phyloP scores from a whole-genome alignment of 1,140 invertebrate species.

The Rhagoletis zephyria region DNA sequence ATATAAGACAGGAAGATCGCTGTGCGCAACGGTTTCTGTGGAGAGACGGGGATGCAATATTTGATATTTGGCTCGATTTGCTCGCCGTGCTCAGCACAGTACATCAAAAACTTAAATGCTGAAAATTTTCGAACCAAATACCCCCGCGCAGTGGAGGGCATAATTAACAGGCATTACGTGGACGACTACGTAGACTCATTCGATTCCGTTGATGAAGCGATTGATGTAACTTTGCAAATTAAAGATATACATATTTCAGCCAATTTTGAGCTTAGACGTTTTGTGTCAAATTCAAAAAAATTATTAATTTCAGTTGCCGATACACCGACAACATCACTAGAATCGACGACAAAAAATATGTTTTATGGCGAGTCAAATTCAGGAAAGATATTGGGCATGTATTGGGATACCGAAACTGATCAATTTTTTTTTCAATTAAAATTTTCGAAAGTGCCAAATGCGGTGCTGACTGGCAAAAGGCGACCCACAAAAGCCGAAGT shows the following conservation, averaged over 20 bases:
- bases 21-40: slow-evolving; percentile 58
- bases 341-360: background rate
- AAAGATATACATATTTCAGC: slow-evolving; percentile 61
- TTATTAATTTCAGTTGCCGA: background rate
- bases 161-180: slow-evolving; percentile 67
- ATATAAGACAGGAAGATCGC: slow-evolving; percentile 58
- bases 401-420: slow-evolving; percentile 11
- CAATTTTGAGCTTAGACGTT: slow-evolving; percentile 59
- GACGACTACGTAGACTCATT: slow-evolving; percentile 67
- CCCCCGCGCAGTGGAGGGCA: slow-evolving; percentile 62
- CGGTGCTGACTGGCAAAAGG: slow-evolving; percentile 45
- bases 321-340: too few species aligned
- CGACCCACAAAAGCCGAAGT: slow-evolving; percentile 63
- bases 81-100: slow-evolving; percentile 12
- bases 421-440: slow-evolving; percentile 56
- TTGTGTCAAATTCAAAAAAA: slow-evolving; percentile 50
- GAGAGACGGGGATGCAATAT: background rate
- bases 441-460: slow-evolving; percentile 43
- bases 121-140: slow-evolving; percentile 54
- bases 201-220: slow-evolving; percentile 60
- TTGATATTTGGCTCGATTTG: too few species aligned
- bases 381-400: slow-evolving; percentile 54
- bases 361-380: slow-evolving; percentile 37
- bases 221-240: slow-evolving; percentile 60
- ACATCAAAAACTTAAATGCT: slow-evolving; percentile 61